These are phyloP conservation scores for Catostomus latipinnis DNA, from an alignment of 2,797 vertebrate species.

Conservation along the genomic window DNA sequence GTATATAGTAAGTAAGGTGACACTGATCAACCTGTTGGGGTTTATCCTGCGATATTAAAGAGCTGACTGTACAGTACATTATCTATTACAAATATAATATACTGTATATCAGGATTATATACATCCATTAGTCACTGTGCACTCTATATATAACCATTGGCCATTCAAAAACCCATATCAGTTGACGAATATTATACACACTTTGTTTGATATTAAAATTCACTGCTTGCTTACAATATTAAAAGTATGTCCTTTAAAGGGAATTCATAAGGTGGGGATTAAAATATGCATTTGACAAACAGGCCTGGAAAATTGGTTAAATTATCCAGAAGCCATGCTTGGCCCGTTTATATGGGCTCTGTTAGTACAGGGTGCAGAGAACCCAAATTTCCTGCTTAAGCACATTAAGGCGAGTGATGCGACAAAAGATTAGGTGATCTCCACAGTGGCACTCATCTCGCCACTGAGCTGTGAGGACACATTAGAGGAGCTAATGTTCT, in stretches of 20 bases:
- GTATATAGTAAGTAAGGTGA: too few species aligned
- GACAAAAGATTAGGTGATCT: conserved; percentile 50
- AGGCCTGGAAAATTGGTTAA: conserved; percentile 12
- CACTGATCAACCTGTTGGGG: too few species aligned
- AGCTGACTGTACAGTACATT: too few species aligned
- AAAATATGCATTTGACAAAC: conserved; percentile 25
- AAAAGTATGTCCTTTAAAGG: conserved; percentile 14
- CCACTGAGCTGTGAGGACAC: conserved; percentile 6
- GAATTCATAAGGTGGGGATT: conserved; percentile 8
- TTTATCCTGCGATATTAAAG: too few species aligned
- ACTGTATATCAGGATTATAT: too few species aligned
- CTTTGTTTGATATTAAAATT: conserved; percentile 2
- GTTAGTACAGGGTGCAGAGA: background rate
- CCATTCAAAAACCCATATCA: background rate
- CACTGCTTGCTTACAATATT: background rate
- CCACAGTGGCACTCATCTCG: conserved; percentile 45
- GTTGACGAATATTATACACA: background rate
- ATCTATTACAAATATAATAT: too few species aligned
- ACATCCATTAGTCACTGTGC: too few species aligned
- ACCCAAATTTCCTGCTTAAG: background rate
- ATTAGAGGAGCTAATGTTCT: conserved; percentile 40
- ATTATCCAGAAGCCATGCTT: background rate
- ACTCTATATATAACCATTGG: background rate
- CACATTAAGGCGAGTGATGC: background rate
- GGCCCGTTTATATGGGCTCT: background rate